phyloP scores from a whole-genome alignment of 2,113 vertebrate species.

The Antechinus stuartii region DNA sequence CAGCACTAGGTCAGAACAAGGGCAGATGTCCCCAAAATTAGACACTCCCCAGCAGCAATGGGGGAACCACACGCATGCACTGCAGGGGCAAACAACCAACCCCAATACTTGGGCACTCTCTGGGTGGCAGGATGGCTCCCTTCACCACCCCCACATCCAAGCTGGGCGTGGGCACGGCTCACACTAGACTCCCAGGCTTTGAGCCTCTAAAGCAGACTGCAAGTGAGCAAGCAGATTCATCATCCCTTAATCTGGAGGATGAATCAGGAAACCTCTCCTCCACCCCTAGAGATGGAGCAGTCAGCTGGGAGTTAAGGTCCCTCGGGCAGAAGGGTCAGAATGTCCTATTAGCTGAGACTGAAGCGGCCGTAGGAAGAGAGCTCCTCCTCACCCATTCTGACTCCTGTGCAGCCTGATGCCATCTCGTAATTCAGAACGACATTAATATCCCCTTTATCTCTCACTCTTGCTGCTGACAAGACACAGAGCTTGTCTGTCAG shows the following conservation, averaged over 20 bases:
- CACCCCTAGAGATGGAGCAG: constrained; percentile 68
- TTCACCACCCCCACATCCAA: background rate
- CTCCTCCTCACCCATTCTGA: constrained; percentile 72
- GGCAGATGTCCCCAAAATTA: background rate
- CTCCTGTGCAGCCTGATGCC: constrained; percentile 76
- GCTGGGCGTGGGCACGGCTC: background rate
- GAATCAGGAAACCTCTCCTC: constrained; percentile 68
- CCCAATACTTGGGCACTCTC: background rate
- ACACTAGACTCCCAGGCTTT: background rate
- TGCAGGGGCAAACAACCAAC: background rate
- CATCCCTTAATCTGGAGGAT: constrained; percentile 57
- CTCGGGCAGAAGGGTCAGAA: constrained; percentile 72
- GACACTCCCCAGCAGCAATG: background rate
- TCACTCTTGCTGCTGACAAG: constrained; percentile 74
- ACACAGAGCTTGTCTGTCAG: constrained; percentile 80
- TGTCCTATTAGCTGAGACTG: constrained; percentile 68
- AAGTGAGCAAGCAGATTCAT: constrained; percentile 60
- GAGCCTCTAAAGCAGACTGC: background rate
- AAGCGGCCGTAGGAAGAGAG: constrained; percentile 77
- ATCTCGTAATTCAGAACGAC: constrained; percentile 75
- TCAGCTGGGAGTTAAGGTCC: constrained; percentile 74
- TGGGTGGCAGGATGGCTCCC: background rate
- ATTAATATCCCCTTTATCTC: constrained; percentile 74
- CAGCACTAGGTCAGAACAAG: background rate
- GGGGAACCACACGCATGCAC: background rate